Base-by-base conservation (phyloP, 2,888 invertebrate species). In the Pediacus dermestoides region DNA sequence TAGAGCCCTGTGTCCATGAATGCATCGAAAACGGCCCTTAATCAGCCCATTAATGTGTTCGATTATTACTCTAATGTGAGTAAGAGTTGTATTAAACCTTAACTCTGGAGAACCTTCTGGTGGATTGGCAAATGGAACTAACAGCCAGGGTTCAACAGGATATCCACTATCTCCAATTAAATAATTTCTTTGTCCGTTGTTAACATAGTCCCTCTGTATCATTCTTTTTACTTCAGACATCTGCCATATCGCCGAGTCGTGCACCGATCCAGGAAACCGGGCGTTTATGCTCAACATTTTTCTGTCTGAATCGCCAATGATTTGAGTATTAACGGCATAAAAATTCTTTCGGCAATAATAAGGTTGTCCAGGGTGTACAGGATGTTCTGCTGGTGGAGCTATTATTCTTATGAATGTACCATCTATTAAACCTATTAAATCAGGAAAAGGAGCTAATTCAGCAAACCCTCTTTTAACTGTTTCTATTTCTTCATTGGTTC, bases 1-100 rank as follows among this genome's bases (percentile, higher is more conserved):
- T 10, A 42, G 30, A 21, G 37, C 34, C 27, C 42, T 38, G 10
- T 38, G 42, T 14, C 27, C 32, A 22, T 26, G 36, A 6, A 34
- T 10, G 22, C 34, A 42, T 23, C 34, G 15, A 13, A 42, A 37
- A 15, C 42, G 14, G 8, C 9, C 11, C 10, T 32, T 32, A 4
- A 32, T 3, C 4, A 32, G n/a, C 3, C 31, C 35, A 16, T 30
- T 40, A 8, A 16, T 14, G 2, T 18, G 8, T 36, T 39, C 35
- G 21, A 39, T 27, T 16, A 13, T 10, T 11, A 21, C 15, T 25
- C 38, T 22, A 4, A 34, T 34, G 16, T 8, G 11, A 10, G 4
- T 12, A 22, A 23, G 23, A 18, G 16, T 18, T n/a, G 8, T 10
- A 28, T 36, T 30, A 21, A 28, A 18, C 12, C 25, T 25, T 25